These are phyloP conservation scores for Rhinolophus ferrumequinum DNA, from an alignment of 2,113 vertebrate genomes.

Conservation along the genomic window DNA sequence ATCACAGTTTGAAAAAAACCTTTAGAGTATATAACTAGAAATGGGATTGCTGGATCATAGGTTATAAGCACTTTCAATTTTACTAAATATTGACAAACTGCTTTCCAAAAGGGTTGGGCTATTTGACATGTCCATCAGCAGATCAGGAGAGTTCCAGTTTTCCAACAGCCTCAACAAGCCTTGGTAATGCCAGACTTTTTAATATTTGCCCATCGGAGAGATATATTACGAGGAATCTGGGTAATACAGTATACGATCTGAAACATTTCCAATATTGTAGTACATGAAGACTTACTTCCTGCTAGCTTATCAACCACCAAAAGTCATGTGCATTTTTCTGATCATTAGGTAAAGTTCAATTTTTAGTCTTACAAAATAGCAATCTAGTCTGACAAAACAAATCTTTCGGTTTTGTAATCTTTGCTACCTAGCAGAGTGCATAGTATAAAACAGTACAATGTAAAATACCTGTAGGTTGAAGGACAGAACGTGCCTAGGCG, in stretches of 20 bases:
- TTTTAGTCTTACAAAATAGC: conserved; percentile 43
- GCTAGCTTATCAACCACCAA: conserved; percentile 33
- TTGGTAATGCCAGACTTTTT: background rate
- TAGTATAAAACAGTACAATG: background rate
- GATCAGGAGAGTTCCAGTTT: background rate
- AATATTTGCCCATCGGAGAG: background rate
- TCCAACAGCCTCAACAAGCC: background rate
- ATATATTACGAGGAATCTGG: background rate
- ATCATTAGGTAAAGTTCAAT: background rate
- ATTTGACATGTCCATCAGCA: background rate
- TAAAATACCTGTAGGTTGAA: background rate
- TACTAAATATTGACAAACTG: conserved; percentile 21
- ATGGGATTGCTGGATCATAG: background rate
- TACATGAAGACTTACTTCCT: conserved; percentile 28
- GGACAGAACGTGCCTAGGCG: background rate
- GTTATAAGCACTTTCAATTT: background rate
- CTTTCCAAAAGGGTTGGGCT: background rate
- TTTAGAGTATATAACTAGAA: background rate
- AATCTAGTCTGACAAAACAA: conserved; percentile 35
- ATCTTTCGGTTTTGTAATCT: conserved; percentile 22
- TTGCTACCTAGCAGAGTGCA: background rate
- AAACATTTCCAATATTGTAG: background rate
- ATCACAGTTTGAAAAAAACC: background rate
- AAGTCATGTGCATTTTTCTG: conserved; percentile 7
- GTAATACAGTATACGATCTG: background rate